Conservation (phyloP, 2,113 vertebrate species). For the Aplodontia rufa region DNA sequence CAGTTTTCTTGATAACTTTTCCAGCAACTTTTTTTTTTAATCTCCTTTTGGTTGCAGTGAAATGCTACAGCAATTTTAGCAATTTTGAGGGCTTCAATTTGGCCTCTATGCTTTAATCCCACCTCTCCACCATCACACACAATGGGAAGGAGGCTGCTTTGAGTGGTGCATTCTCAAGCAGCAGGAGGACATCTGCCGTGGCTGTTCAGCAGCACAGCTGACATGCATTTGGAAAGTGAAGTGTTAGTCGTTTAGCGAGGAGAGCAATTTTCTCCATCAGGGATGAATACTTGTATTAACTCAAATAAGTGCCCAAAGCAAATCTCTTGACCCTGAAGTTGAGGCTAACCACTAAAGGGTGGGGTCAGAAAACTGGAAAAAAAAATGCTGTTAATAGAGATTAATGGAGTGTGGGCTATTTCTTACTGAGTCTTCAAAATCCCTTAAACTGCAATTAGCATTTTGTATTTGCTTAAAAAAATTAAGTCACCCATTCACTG, state of each 20-base stretch:
- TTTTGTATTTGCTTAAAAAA: conserved; percentile 57
- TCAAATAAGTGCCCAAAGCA: conserved; percentile 50
- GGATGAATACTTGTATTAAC: conserved; percentile 33
- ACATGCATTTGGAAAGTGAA: conserved; percentile 51
- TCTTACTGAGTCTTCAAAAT: conserved; percentile 12
- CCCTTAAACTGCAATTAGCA: neutral
- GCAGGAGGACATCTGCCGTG: conserved; percentile 17
- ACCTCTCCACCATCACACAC: too few relatives aligned
- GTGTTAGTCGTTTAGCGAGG: conserved; percentile 13
- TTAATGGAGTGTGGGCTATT: conserved; percentile 40
- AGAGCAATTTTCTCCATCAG: conserved; percentile 50
- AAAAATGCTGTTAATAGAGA: neutral
- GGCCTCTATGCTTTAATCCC: neutral
- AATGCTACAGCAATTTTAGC: neutral
- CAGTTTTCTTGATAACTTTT: conserved; percentile 25
- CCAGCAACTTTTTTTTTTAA: neutral
- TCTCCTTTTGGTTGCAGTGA: neutral
- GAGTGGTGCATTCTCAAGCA: neutral
- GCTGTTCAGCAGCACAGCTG: neutral
- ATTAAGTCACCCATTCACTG: neutral
- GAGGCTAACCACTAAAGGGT: neutral
- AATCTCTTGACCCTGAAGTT: conserved; percentile 55
- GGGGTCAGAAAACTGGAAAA: neutral
- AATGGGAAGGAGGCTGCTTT: neutral
- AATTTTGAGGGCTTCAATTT: neutral